Evolutionary conservation across 2,888 invertebrate genomes (phyloP).

Genomic region (Melipona bicolor): DNA sequence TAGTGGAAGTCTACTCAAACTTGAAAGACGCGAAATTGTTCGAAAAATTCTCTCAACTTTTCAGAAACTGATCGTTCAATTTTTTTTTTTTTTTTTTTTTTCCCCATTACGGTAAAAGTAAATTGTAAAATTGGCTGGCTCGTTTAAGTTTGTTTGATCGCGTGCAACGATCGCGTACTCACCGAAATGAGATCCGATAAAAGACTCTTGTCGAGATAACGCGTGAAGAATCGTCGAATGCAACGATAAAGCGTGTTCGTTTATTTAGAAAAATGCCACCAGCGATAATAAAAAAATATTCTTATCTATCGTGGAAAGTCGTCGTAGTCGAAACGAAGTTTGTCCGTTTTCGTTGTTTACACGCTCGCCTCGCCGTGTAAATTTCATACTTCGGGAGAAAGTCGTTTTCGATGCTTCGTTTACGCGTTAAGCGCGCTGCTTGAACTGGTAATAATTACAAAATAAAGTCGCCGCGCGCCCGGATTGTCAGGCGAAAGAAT

Average conservation of each 20-base stretch:
- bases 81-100: background rate
- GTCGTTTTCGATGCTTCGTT: constrained; percentile 32
- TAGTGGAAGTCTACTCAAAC: background rate
- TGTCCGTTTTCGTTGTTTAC: background rate
- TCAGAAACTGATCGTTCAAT: background rate
- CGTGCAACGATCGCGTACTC: constrained; percentile 44
- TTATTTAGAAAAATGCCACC: constrained; percentile 12
- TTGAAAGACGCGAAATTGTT: background rate
- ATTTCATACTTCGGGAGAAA: constrained; percentile 31
- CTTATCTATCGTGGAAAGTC: constrained; percentile 8
- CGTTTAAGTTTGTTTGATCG: constrained; percentile 47
- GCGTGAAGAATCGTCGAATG: constrained; percentile 22
- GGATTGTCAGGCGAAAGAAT: background rate
- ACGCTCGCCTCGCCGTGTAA: constrained; percentile 7
- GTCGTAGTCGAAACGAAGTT: constrained; percentile 29
- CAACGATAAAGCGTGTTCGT: constrained; percentile 40
- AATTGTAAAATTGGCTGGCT: constrained; percentile 17
- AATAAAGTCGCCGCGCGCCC: background rate
- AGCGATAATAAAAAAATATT: background rate
- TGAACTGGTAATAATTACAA: constrained; percentile 6
- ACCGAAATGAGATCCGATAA: constrained; percentile 63
- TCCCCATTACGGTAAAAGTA: background rate
- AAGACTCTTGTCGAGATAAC: constrained; percentile 60
- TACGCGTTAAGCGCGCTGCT: background rate
- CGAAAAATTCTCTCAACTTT: background rate